Evolutionary conservation across 2,797 vertebrate species (phyloP), one percentile per base, ranked within the genome.

Genomic region (Alfaro cultratus): DNA sequence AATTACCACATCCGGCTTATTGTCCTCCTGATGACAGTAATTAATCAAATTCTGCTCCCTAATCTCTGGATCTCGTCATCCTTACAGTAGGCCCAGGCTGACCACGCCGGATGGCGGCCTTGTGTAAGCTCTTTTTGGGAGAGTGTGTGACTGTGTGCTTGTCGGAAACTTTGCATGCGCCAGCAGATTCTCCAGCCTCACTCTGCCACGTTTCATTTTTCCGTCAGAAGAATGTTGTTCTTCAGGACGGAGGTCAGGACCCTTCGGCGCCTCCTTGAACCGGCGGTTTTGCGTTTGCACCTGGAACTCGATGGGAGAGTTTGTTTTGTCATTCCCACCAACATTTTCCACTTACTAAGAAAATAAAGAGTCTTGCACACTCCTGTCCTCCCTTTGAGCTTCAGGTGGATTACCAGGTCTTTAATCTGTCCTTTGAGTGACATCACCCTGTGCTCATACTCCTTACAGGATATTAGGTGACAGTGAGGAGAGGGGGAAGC

Each of bases 31-130:
- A 94, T 92, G 90, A 89, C 86, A 88, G 86, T 92, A 93, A 94
- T 95, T 94, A 93, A 95, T 95, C 93, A 94, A 92, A 86, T 91
- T 90, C 67, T 89, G 83, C 91, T 92, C 85, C 89, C 86, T 94
- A 94, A 95, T 95, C 93, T 92, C 89, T 77, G 89, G 73, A 89
- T 86, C 90, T 90, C 87, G 85, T 91, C 92, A 86, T 91, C 91
- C 87, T 87, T 76, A 86, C 86, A 57, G 90, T 67, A 47, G 89
- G 83, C 73, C 84, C 43, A 84, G 82, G 86, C 87, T 21, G 85
- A 77, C 86, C 88, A 62, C 80, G 57, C 92, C 90, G 91, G 82
- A 91, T 91, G 93, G 89, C 36, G 64, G 81, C 88, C 88, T 92
- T 89, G 89, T 80, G 87, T 92, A 90, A 95, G 93, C 91, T 85